A percentile compares a stretch with the other conserved stretches of the same genome.
Evolutionary conservation across 1,140 invertebrate genomes (phyloP).

Genomic region (Drosophila kepulauana): DNA sequence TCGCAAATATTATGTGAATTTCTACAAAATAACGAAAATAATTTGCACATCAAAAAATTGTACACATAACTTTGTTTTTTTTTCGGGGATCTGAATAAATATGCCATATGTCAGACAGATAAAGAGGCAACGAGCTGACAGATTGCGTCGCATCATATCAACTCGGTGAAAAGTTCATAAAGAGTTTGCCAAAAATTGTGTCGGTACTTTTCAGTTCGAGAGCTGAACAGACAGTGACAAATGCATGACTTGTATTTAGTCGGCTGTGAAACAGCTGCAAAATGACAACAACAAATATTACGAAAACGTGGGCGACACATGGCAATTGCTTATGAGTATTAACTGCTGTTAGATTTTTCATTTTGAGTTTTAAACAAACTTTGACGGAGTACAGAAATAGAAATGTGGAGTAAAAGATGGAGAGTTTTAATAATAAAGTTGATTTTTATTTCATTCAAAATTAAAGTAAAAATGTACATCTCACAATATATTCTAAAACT

Average conservation of each 20-base stretch:
- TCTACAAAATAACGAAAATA: background rate
- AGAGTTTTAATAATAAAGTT: background rate
- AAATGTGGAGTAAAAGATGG: background rate
- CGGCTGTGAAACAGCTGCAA: slow-evolving; percentile 35
- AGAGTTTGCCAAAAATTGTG: slow-evolving; percentile 4
- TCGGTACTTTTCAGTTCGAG: slow-evolving; percentile 22
- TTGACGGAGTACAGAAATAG: background rate
- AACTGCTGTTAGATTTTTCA: slow-evolving; percentile 1
- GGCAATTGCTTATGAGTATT: slow-evolving; percentile 1
- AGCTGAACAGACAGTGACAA: slow-evolving; percentile 22
- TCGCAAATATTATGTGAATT: slow-evolving; percentile 14
- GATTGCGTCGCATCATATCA: slow-evolving; percentile 29
- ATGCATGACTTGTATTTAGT: slow-evolving; percentile 14
- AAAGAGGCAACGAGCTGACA: slow-evolving; percentile 25
- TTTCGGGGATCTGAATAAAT: background rate
- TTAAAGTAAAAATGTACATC: too few relatives aligned
- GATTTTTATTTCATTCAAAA: too few relatives aligned
- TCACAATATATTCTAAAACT: too few relatives aligned
- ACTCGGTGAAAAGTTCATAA: slow-evolving; percentile 17
- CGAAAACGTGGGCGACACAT: slow-evolving; percentile 11
- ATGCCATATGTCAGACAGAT: slow-evolving; percentile 32
- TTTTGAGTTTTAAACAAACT: slow-evolving; percentile 18
- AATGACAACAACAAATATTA: slow-evolving; percentile 27
- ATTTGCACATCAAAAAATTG: background rate
- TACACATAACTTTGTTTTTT: background rate